Percentiles rank a stretch among this genome's conserved stretches.
These are phyloP conservation scores for Argyresthia albistria DNA, from an alignment of 2,888 invertebrate genomes.

Conservation along the genomic window DNA sequence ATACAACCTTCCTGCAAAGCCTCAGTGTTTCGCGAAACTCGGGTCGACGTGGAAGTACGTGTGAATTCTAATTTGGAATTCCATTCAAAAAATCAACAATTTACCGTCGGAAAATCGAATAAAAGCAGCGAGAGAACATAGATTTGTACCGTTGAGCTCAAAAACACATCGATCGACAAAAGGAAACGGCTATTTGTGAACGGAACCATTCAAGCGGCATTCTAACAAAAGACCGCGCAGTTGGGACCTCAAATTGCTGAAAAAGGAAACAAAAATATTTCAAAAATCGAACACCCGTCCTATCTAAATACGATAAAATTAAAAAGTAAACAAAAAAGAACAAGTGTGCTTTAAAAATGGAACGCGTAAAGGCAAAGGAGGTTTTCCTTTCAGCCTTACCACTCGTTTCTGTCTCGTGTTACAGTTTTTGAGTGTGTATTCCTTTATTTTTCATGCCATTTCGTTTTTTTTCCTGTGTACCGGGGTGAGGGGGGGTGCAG, in stretches of 20 bases:
- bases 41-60: not conserved
- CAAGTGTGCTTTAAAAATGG: slow-evolving; percentile 1
- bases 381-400: not conserved
- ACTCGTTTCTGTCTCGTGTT: not conserved
- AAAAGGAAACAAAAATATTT: slow-evolving; percentile 10
- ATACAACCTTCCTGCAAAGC: slow-evolving; percentile 48
- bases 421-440: not conserved
- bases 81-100: not conserved
- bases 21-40: slow-evolving; percentile 42
- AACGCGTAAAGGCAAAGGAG: not conserved
- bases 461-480: slow-evolving; percentile 12
- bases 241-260: slow-evolving; percentile 28
- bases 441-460: slow-evolving; percentile 8
- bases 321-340: slow-evolving; percentile 5
- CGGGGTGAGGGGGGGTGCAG: slow-evolving; percentile 13
- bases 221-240: slow-evolving; percentile 34
- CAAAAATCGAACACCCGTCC: slow-evolving; percentile 7
- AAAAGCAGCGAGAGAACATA: slow-evolving; percentile 7
- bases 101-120: slow-evolving; percentile 28
- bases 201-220: slow-evolving; percentile 11
- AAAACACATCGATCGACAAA: no score
- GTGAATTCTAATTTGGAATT: not conserved
- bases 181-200: no score
- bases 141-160: no score
- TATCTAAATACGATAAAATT: slow-evolving; percentile 8